These are phyloP conservation scores for Pollenia amentaria DNA, from an alignment of 2,888 invertebrate species.

Conservation along the genomic window DNA sequence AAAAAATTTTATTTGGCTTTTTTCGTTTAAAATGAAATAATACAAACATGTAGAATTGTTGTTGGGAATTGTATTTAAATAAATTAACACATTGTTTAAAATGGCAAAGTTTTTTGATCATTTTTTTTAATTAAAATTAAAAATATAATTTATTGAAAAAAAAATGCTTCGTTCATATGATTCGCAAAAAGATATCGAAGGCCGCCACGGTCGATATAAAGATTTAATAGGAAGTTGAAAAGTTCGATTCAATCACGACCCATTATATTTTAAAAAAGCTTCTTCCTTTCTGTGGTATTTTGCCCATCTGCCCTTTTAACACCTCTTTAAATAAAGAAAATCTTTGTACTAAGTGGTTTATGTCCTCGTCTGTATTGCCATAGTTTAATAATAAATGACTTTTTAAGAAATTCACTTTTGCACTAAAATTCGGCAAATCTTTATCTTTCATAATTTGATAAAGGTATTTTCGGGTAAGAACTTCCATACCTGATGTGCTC, in stretches of 20 bases:
- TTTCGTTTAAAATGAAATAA: too few species aligned
- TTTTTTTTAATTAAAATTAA: too few species aligned
- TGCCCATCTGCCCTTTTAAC: neutral
- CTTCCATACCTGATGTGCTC: neutral
- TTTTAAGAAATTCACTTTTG: constrained; percentile 3
- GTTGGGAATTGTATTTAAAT: too few species aligned
- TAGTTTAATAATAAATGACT: constrained; percentile 12
- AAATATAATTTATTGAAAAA: too few species aligned
- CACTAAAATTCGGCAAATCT: neutral
- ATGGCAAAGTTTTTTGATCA: too few species aligned
- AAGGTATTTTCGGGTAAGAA: constrained; percentile 1
- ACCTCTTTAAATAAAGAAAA: neutral
- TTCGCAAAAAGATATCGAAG: constrained; percentile 3
- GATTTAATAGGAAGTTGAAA: constrained; percentile 12
- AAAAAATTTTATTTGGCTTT: too few species aligned
- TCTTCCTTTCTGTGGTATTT: constrained; percentile 8
- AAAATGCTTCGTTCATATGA: neutral
- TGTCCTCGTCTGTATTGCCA: neutral
- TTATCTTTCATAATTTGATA: neutral
- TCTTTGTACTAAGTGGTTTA: too few species aligned
- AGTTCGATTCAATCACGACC: neutral
- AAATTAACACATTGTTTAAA: neutral
- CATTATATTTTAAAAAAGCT: neutral
- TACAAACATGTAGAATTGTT: too few species aligned
- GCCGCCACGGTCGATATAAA: too few species aligned